Percentiles rank a stretch among this genome's conserved stretches.
Evolutionary conservation across 92 coral and sea anemone species (phyloP).

Genomic region (Porites divaricata): DNA sequence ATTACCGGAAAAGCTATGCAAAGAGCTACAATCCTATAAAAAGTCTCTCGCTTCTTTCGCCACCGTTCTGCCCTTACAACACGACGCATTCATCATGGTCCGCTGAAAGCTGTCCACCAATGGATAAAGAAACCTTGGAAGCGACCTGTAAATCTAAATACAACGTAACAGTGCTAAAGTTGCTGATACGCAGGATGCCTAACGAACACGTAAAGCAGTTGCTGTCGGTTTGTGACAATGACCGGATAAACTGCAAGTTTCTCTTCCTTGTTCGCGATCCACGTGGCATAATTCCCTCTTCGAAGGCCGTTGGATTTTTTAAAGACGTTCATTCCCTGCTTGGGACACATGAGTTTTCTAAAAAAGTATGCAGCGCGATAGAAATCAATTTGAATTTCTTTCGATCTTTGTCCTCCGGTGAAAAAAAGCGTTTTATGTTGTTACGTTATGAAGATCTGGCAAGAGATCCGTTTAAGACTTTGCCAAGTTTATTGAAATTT

Average conservation of each 20-base stretch:
- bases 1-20: not conserved
- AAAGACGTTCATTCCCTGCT: too few relatives aligned
- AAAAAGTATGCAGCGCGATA: slow-evolving; percentile 14
- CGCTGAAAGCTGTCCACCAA: slow-evolving; percentile 24
- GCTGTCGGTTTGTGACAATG: too few relatives aligned
- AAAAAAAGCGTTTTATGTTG: slow-evolving; percentile 18
- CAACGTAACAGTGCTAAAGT: slow-evolving; percentile 23
- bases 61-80: slow-evolving; percentile 42
- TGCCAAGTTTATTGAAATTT: not conserved
- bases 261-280: too few relatives aligned
- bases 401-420: not conserved
- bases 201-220: too few relatives aligned
- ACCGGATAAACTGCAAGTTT: too few relatives aligned
- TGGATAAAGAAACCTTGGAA: slow-evolving; percentile 3
- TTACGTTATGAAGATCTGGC: slow-evolving; percentile 53
- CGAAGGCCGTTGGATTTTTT: too few relatives aligned
- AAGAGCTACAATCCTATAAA: slow-evolving; percentile 10
- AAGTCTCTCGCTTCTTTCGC: slow-evolving; percentile 15
- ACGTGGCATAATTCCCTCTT: too few relatives aligned
- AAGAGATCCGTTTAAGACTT: slow-evolving; percentile 14
- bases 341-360: not conserved
- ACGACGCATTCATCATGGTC: slow-evolving; percentile 37
- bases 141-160: slow-evolving; percentile 3
- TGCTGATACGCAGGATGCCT: slow-evolving; percentile 28
- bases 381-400: not conserved